Base-by-base conservation (phyloP, 2,797 vertebrate genomes). In the Helicolenus hilgendorfi region DNA sequence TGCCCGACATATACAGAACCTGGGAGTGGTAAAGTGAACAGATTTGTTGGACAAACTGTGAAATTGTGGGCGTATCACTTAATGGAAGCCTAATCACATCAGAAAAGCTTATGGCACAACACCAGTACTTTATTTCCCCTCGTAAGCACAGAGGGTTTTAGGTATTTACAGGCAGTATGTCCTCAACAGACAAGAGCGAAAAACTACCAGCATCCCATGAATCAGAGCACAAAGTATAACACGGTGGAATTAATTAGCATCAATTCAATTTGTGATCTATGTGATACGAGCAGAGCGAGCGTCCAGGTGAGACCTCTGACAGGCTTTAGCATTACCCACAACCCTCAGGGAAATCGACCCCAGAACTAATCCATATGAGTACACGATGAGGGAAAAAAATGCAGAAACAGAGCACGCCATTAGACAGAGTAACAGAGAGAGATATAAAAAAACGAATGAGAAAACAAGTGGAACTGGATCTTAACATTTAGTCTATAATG, bases 341-440 rank as follows among this genome's bases (percentile, higher is more conserved):
- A 78, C 58, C 88, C 84, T 84, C 55, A 58, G 83, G 91, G 88
- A 94, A 89, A 95, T 92, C 18, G 73, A 90, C 62, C 76, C 62
- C 45, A 68, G 68, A 84, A 71, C 82, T 87, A 85, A 96, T 96
- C 92, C 75, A 89, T 93, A 85, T n/a, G 35, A 85, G 82, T 59
- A 35, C 31, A 65, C 41, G 84, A 83, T 85, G 67, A 89, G 76
- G 36, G 6, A 41, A 49, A 63, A 60, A 85, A 85, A 77, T 63
- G 69, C 75, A 84, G 72, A 60, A 87, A 71, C 41, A 60, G 33
- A 77, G 65, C 58, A 67, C 45, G 75, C 53, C 73, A 77, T 88
- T 71, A 88, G 59, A 89, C n/a, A 18, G 29, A 29, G n/a, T 18
- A 69, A 72, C 33, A 18, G 6, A 65, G n/a, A 62, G 2, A 72